Percentiles rank a stretch among this genome's conserved stretches.
Evolutionary conservation across 2,113 vertebrate genomes (phyloP).

Genomic region (Recurvirostra avosetta): DNA sequence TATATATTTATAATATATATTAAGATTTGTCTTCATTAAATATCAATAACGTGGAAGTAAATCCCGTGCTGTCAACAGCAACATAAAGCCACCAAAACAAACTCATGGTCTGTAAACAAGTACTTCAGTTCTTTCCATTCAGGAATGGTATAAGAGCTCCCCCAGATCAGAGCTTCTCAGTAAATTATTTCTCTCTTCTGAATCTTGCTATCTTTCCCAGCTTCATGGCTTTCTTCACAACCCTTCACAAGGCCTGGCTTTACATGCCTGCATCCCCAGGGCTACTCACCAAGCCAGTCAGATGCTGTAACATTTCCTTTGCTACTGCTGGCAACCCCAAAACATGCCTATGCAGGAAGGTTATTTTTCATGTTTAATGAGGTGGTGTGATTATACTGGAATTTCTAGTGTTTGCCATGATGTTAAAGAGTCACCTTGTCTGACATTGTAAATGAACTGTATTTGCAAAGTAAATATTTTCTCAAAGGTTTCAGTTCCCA

Average conservation of each 20-base stretch:
- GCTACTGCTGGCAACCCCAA: not conserved
- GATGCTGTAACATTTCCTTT: not conserved
- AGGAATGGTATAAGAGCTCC: not conserved
- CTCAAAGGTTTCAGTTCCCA: conserved; percentile 34
- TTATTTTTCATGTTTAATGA: conserved; percentile 32
- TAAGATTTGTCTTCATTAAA: not conserved
- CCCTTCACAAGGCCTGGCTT: not conserved
- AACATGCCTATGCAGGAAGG: not conserved
- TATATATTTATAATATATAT: not conserved
- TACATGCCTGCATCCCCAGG: not conserved
- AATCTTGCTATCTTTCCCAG: not conserved
- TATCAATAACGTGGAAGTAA: not conserved
- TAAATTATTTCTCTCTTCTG: not conserved
- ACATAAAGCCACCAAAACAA: not conserved
- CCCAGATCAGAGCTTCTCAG: not conserved
- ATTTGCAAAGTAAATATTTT: conserved; percentile 58
- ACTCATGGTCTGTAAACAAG: not conserved
- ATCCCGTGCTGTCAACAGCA: not conserved
- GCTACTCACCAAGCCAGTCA: not conserved
- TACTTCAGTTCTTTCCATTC: not conserved
- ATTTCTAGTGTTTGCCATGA: conserved; percentile 12
- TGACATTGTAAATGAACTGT: conserved; percentile 26
- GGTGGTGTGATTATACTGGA: conserved; percentile 6
- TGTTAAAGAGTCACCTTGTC: conserved; percentile 34
- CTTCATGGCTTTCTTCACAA: not conserved